These are phyloP conservation scores for Pseudonaja textilis DNA, from an alignment of 2,113 vertebrate genomes.

Conservation along the genomic window DNA sequence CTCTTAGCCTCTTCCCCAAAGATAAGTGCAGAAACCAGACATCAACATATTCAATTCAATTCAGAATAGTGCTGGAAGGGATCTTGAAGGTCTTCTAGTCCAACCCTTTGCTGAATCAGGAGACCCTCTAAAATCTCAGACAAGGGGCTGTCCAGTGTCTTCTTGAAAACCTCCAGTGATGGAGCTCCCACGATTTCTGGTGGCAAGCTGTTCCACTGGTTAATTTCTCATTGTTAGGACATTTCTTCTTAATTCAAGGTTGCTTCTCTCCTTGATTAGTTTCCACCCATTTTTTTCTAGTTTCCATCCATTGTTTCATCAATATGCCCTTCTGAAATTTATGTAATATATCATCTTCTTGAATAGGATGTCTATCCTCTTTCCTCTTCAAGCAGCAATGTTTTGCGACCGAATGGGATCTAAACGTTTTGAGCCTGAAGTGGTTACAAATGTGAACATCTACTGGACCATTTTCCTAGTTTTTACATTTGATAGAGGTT, in stretches of 20 bases:
- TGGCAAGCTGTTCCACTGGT: neutral
- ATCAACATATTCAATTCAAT: neutral
- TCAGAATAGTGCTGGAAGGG: neutral
- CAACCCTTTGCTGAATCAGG: neutral
- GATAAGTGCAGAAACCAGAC: neutral
- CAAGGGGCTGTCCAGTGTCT: neutral
- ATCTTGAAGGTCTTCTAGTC: neutral
- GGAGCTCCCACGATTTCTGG: neutral
- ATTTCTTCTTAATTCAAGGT: neutral
- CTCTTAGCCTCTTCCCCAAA: neutral
- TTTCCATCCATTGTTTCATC: neutral
- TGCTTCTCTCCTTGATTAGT: neutral
- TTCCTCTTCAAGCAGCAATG: neutral
- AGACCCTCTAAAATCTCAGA: neutral
- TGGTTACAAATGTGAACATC: neutral
- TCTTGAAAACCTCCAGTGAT: neutral
- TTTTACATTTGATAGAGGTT: neutral
- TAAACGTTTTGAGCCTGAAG: neutral
- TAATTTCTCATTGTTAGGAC: neutral
- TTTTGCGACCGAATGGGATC: neutral
- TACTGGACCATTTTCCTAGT: neutral
- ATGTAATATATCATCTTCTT: neutral
- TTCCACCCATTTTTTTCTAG: neutral
- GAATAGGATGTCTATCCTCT: neutral
- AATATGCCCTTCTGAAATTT: neutral